phyloP scores from a whole-genome alignment of 2,113 vertebrate genomes.

The Cyprinodon variegatus region DNA sequence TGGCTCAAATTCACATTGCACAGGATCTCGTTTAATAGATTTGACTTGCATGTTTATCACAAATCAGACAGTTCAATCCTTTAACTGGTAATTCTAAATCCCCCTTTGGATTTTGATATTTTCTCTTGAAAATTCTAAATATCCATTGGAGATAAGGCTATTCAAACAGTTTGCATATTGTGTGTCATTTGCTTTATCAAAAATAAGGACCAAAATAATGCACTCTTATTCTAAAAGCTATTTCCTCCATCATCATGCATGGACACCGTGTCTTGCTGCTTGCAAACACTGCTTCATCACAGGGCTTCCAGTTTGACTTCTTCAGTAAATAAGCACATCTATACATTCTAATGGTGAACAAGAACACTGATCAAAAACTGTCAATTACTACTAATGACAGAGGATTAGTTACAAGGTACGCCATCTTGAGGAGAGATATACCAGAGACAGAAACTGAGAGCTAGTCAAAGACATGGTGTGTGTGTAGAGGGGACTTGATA shows the following conservation, averaged over 20 bases:
- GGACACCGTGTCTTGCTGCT: slow-evolving; percentile 44
- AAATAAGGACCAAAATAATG: slow-evolving; percentile 48
- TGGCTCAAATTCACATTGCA: no score
- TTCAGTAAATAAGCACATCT: slow-evolving; percentile 47
- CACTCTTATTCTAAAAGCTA: slow-evolving; percentile 36
- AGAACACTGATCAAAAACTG: slow-evolving; percentile 64
- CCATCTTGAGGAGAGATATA: slow-evolving; percentile 54
- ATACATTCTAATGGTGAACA: slow-evolving; percentile 28
- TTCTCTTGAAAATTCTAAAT: background rate
- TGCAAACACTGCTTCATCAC: slow-evolving; percentile 54
- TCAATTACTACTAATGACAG: slow-evolving; percentile 63
- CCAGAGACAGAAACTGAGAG: slow-evolving; percentile 40
- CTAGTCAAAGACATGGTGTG: slow-evolving; percentile 28
- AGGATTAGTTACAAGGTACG: slow-evolving; percentile 52
- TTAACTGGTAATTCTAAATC: background rate
- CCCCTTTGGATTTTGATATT: background rate
- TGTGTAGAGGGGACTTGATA: slow-evolving; percentile 66
- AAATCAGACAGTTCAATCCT: background rate
- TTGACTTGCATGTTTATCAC: background rate
- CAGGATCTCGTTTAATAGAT: no score
- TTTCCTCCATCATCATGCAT: slow-evolving; percentile 67
- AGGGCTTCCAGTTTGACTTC: slow-evolving; percentile 45
- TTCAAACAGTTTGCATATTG: slow-evolving; percentile 45
- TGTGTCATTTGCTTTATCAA: slow-evolving; percentile 30
- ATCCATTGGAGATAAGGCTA: slow-evolving; percentile 55